A percentile compares a stretch with the other conserved stretches of the same genome.
phyloP scores from a whole-genome alignment of 2,797 vertebrate species.

The Mionectes olivaceus region DNA sequence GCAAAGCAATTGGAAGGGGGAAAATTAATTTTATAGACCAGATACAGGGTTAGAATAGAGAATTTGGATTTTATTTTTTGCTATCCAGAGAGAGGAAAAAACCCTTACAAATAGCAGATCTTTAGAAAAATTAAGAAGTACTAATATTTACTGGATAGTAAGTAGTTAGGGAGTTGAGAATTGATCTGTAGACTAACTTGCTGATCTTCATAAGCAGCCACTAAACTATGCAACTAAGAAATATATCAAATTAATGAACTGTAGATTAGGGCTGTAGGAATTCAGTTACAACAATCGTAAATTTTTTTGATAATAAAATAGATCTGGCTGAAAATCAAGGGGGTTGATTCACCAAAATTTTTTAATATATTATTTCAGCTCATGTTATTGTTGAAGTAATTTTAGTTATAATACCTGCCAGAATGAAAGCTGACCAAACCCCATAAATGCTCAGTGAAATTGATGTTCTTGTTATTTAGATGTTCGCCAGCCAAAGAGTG shows the following conservation, averaged over 20 bases:
- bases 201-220: background rate
- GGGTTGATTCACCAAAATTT: background rate
- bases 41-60: rapidly evolving
- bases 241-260: background rate
- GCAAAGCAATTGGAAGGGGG: background rate
- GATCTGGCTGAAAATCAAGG: background rate
- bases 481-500: background rate
- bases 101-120: background rate
- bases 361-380: background rate
- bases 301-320: background rate
- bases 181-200: background rate
- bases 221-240: background rate
- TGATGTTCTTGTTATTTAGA: background rate
- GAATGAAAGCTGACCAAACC: background rate
- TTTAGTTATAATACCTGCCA: background rate
- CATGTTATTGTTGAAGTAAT: background rate
- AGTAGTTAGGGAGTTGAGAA: background rate
- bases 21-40: background rate
- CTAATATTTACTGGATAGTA: background rate
- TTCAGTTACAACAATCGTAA: background rate
- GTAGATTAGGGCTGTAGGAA: background rate
- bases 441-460: background rate
- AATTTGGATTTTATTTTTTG: background rate
- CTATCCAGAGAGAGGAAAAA: background rate
- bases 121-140: background rate